Evolutionary conservation across 2,888 invertebrate species (phyloP).

Genomic region (Octodonta nipae): DNA sequence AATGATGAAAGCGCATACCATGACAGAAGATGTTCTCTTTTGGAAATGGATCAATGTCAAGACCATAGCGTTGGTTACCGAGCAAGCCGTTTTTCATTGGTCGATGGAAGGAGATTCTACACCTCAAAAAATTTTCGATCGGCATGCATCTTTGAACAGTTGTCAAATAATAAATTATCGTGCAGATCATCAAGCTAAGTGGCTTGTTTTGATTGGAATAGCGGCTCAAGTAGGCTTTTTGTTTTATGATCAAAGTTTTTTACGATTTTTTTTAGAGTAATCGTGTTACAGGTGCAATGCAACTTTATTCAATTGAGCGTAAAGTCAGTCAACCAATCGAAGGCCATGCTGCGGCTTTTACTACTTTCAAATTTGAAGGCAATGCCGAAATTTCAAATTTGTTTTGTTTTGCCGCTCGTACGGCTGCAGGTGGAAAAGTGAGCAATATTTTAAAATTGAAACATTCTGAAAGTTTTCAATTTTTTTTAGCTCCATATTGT

Average conservation of each 20-base stretch:
- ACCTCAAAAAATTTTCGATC: constrained; percentile 93
- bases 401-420: constrained; percentile 93
- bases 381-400: constrained; percentile 85
- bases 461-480: no score
- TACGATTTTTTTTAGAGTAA: no score
- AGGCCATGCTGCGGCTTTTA: constrained; percentile 94
- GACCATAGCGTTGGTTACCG: constrained; percentile 90
- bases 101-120: constrained; percentile 96
- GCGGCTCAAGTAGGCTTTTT: constrained; percentile 86
- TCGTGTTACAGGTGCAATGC: constrained; percentile 97
- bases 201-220: constrained; percentile 89
- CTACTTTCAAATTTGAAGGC: constrained; percentile 87
- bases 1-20: constrained; percentile 96
- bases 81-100: constrained; percentile 93
- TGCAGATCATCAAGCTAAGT: constrained; percentile 90
- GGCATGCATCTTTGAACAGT: constrained; percentile 70
- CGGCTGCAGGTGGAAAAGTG: constrained; percentile 85
- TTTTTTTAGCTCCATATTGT: constrained; percentile 27
- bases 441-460: no score
- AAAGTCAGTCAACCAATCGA: constrained; percentile 98
- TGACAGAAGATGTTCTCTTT: constrained; percentile 92
- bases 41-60: constrained; percentile 99
- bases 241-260: no score
- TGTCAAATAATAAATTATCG: constrained; percentile 99
- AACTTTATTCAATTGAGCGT: constrained; percentile 93